Evolutionary conservation across 2,797 vertebrate genomes (phyloP).

Genomic region (Enteromius thamalakanensis): DNA sequence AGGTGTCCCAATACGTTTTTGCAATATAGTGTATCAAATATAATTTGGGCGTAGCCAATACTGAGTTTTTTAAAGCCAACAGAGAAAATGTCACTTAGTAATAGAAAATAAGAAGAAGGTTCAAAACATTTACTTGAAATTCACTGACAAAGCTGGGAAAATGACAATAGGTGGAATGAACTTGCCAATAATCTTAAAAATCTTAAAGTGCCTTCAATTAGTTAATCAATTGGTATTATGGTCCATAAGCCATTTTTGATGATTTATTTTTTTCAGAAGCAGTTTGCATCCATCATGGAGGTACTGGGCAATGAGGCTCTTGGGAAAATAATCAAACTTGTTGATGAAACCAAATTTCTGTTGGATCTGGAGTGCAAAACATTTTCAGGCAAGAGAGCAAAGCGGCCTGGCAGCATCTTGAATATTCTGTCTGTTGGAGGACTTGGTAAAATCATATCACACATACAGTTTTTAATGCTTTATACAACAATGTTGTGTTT

Average conservation of each 20-base stretch:
- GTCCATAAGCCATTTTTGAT: background rate
- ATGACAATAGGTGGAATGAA: background rate
- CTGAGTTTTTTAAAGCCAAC: background rate
- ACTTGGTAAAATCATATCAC: constrained; percentile 62
- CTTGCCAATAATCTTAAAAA: background rate
- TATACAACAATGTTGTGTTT: background rate
- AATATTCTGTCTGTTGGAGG: constrained; percentile 65
- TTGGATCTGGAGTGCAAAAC: constrained; percentile 59
- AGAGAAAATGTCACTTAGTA: background rate
- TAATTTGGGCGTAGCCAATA: no score
- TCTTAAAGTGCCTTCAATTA: background rate
- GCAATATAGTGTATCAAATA: background rate
- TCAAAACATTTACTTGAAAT: background rate
- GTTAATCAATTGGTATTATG: background rate
- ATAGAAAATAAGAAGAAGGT: background rate
- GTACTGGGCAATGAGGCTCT: constrained; percentile 77
- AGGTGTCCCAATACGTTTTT: background rate
- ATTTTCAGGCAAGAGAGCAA: constrained; percentile 35
- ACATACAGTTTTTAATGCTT: background rate
- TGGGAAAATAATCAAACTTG: constrained; percentile 75
- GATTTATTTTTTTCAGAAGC: constrained; percentile 59
- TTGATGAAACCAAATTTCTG: constrained; percentile 67
- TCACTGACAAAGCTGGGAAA: background rate
- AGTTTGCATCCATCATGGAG: constrained; percentile 76
- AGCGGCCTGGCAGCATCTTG: constrained; percentile 65